These are phyloP conservation scores for Agonopterix alstromeriana DNA, from an alignment of 2,888 invertebrate genomes.

Conservation along the genomic window DNA sequence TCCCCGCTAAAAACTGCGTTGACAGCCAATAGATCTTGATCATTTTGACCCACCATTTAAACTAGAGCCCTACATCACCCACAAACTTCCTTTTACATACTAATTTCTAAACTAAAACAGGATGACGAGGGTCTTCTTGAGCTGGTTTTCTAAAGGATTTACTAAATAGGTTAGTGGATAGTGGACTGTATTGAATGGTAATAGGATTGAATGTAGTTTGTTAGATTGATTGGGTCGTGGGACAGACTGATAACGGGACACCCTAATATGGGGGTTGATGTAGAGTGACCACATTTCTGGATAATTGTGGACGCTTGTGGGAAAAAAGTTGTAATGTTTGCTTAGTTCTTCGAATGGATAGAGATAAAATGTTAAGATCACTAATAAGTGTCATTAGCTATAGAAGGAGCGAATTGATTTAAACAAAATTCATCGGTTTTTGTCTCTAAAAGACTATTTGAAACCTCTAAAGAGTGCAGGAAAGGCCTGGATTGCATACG, in stretches of 20 bases:
- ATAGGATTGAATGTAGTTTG: background rate
- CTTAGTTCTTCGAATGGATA: background rate
- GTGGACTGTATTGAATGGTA: background rate
- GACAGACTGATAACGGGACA: conserved; percentile 1
- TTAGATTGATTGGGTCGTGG: background rate
- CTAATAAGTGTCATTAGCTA: too few species aligned
- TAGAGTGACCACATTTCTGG: background rate
- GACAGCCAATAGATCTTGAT: conserved; percentile 10
- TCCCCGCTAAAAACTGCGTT: background rate
- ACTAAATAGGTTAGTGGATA: background rate
- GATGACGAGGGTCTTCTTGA: background rate
- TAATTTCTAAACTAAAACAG: background rate
- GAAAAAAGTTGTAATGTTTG: background rate
- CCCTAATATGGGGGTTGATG: conserved; percentile 2
- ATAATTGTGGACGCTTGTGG: background rate
- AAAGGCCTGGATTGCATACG: too few species aligned
- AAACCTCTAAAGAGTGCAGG: too few species aligned
- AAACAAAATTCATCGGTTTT: too few species aligned
- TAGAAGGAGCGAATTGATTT: too few species aligned
- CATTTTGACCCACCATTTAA: background rate
- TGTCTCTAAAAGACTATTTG: too few species aligned
- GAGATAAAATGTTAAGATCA: too few species aligned
- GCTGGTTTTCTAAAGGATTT: background rate
- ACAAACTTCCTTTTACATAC: background rate
- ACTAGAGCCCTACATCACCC: background rate